Evolutionary conservation across 1,140 invertebrate genomes (phyloP).

Genomic region (Hypsibius dujardini): DNA sequence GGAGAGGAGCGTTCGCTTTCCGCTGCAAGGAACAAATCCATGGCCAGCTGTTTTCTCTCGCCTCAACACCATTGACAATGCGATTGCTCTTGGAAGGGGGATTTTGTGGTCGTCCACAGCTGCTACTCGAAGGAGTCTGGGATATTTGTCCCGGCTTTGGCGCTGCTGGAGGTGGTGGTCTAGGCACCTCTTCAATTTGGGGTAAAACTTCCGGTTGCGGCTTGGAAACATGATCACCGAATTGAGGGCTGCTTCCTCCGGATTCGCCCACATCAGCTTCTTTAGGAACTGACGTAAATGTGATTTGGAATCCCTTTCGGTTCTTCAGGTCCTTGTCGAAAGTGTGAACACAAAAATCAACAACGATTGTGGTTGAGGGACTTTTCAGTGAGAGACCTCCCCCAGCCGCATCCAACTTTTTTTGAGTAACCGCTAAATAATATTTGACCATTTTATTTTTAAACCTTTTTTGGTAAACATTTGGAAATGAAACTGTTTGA

Average conservation of each 20-base stretch:
- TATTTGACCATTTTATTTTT: background rate
- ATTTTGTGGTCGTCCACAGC: constrained; percentile 13
- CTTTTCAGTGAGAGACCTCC: background rate
- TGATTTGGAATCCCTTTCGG: constrained; percentile 8
- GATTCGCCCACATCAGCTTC: no score
- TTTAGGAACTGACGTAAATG: no score
- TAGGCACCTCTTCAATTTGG: no score
- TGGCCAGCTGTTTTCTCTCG: constrained; percentile 3
- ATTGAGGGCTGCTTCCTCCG: no score
- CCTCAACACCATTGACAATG: background rate
- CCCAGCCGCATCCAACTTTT: background rate
- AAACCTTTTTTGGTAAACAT: background rate
- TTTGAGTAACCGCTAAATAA: constrained; percentile 1
- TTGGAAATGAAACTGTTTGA: background rate
- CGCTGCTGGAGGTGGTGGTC: no score
- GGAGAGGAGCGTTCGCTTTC: no score
- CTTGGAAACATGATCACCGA: no score
- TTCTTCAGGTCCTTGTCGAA: background rate
- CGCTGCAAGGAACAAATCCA: constrained; percentile 6
- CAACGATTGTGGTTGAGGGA: background rate
- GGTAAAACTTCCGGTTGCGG: no score
- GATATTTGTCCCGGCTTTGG: no score
- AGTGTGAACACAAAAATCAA: constrained; percentile 8
- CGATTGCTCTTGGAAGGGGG: constrained; percentile 5
- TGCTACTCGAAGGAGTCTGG: no score